phyloP scores from a whole-genome alignment of 30 jellyfish, hydroid and myxozoan species.

The Turritopsis dohrnii region DNA sequence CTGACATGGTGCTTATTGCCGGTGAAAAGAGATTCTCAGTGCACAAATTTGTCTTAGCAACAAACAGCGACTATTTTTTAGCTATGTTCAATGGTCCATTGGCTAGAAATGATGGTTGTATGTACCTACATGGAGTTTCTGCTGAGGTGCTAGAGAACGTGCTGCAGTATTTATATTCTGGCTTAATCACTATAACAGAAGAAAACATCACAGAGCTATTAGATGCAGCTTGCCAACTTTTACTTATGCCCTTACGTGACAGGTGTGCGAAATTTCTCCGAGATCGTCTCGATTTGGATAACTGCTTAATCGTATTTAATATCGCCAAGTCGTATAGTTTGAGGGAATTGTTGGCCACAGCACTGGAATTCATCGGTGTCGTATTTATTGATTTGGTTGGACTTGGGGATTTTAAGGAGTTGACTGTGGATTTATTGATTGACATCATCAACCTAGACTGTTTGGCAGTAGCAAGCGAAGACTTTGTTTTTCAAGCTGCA shows the following conservation, averaged over 20 bases:
- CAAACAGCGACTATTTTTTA: constrained; percentile 74
- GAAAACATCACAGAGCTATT: constrained; percentile 67
- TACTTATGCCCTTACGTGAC: constrained; percentile 44
- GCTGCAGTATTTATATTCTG: constrained; percentile 71
- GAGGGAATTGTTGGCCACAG: constrained; percentile 37
- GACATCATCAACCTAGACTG: constrained; percentile 50
- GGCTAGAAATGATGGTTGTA: constrained; percentile 27
- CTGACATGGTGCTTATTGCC: constrained; percentile 59
- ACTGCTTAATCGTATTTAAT: constrained; percentile 59
- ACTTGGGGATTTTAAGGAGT: constrained; percentile 51
- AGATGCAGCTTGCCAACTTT: constrained; percentile 78
- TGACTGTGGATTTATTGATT: constrained; percentile 39
- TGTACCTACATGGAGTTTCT: constrained; percentile 41
- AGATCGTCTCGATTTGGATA: constrained; percentile 47
- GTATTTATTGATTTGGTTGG: constrained; percentile 48
- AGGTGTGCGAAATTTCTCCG: constrained; percentile 62
- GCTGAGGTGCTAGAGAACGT: constrained; percentile 43
- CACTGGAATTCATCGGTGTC: constrained; percentile 53
- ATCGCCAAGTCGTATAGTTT: constrained; percentile 76
- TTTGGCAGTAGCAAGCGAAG: constrained; percentile 67
- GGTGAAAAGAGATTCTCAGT: constrained; percentile 65
- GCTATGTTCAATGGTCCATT: constrained; percentile 58
- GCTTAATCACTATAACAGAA: constrained; percentile 46
- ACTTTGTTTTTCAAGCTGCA: constrained; percentile 45
- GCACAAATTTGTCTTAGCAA: constrained; percentile 61